Percentiles rank a stretch among this genome's conserved stretches.
Conservation (phyloP, 2,797 vertebrate species). For the Catharus ustulatus region DNA sequence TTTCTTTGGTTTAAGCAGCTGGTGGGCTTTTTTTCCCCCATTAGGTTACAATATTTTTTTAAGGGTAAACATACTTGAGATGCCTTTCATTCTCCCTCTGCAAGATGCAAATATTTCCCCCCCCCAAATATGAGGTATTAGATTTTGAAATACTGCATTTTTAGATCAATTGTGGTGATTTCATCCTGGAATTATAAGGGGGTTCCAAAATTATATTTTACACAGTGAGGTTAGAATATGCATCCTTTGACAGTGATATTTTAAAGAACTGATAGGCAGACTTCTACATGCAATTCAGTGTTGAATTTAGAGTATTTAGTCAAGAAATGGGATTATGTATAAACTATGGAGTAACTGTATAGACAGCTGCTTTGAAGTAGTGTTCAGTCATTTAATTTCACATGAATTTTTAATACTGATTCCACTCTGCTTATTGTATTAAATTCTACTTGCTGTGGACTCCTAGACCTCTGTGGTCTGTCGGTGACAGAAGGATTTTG, state of each 20-base stretch:
- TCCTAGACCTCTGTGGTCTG: background rate
- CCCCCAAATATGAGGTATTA: background rate
- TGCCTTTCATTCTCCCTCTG: background rate
- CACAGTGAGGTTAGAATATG: background rate
- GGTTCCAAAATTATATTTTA: background rate
- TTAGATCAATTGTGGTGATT: background rate
- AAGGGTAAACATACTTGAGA: background rate
- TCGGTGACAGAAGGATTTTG: background rate
- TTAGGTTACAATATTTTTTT: background rate
- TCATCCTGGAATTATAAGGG: background rate
- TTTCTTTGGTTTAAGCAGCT: background rate
- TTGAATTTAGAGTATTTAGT: constrained; percentile 15
- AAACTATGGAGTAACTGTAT: background rate
- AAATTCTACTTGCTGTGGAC: background rate
- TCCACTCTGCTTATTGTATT: constrained; percentile 31
- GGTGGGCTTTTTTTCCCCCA: background rate
- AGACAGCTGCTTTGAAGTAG: constrained; percentile 3
- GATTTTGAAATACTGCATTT: background rate
- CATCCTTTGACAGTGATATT: background rate
- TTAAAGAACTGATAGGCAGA: background rate
- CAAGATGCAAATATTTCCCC: background rate
- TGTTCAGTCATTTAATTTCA: constrained; percentile 28
- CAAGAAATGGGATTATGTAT: background rate
- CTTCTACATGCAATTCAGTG: constrained; percentile 7
- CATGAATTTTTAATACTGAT: constrained; percentile 13